A percentile compares a stretch with the other conserved stretches of the same genome.
Conservation (phyloP, 92 coral and sea anemone genomes). For the Virgularia gustaviana region DNA sequence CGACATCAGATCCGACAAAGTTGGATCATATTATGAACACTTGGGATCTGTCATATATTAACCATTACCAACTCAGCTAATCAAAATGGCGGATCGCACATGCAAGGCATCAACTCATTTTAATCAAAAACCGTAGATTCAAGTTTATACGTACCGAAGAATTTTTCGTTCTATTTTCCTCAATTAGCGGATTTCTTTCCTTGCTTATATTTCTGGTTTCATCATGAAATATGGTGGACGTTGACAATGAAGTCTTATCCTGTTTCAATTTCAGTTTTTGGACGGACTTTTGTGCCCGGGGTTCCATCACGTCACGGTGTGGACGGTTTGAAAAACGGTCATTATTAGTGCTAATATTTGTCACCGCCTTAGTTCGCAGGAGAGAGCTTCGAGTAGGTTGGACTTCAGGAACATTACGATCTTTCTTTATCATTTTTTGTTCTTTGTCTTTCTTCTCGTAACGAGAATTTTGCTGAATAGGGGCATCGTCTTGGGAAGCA, state of each 20-base stretch:
- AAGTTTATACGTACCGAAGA: conserved; percentile 10
- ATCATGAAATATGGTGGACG: background rate
- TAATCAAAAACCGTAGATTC: background rate
- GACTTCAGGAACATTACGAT: conserved; percentile 25
- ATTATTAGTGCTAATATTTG: background rate
- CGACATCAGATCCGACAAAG: too few species aligned
- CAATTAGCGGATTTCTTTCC: background rate
- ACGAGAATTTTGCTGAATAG: background rate
- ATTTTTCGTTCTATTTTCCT: conserved; percentile 12
- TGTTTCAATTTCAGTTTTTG: background rate
- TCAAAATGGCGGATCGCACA: too few species aligned
- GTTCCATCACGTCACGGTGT: background rate
- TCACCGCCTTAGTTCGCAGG: conserved; percentile 22
- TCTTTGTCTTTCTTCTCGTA: background rate
- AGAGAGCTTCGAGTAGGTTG: conserved; percentile 14
- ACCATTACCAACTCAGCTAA: too few species aligned
- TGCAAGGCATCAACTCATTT: too few species aligned
- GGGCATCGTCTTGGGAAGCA: background rate
- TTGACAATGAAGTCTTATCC: background rate
- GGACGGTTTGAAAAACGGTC: conserved; percentile 3
- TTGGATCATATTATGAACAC: too few species aligned
- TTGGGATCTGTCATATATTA: too few species aligned
- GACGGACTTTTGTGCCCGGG: background rate
- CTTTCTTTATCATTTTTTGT: background rate
- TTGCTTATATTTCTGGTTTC: background rate